Conservation (phyloP, 2,797 vertebrate species). For the Cirrhinus molitorella region DNA sequence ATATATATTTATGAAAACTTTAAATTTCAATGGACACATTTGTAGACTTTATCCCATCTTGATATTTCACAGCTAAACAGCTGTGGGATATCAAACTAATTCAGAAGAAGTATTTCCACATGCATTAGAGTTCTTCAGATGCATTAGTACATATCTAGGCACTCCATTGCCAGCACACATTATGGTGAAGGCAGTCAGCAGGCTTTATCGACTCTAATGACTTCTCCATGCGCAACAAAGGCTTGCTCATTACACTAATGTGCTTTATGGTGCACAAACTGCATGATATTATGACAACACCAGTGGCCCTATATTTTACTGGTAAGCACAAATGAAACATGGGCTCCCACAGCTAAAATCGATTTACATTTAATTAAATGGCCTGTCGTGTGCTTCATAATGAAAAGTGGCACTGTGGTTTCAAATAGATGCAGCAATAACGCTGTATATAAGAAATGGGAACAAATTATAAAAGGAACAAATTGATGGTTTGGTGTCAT, state of each 20-base stretch:
- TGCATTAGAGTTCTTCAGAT: slow-evolving; percentile 37
- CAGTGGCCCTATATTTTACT: slow-evolving; percentile 35
- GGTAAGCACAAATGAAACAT: slow-evolving; percentile 41
- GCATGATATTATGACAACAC: slow-evolving; percentile 49
- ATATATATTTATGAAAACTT: background rate
- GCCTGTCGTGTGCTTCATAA: slow-evolving; percentile 37
- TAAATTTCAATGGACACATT: background rate
- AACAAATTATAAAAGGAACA: background rate
- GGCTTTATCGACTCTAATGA: slow-evolving; percentile 49
- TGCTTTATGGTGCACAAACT: slow-evolving; percentile 43
- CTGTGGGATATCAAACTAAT: background rate
- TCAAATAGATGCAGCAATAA: slow-evolving; percentile 5
- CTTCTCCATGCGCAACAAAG: slow-evolving; percentile 34
- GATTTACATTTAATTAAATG: slow-evolving; percentile 58
- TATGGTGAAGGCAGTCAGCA: slow-evolving; percentile 46
- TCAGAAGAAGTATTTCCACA: background rate
- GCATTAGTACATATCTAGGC: slow-evolving; percentile 30
- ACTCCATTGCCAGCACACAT: slow-evolving; percentile 47
- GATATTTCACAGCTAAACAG: background rate
- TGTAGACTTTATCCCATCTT: background rate
- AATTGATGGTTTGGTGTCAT: slow-evolving; percentile 1
- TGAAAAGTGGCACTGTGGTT: slow-evolving; percentile 32
- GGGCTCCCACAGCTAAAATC: slow-evolving; percentile 46
- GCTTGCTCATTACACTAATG: slow-evolving; percentile 58
- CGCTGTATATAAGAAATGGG: background rate